A percentile compares a stretch with the other conserved stretches of the same genome.
Conservation (phyloP, 2,888 invertebrate species). For the Fabriciana adippe region DNA sequence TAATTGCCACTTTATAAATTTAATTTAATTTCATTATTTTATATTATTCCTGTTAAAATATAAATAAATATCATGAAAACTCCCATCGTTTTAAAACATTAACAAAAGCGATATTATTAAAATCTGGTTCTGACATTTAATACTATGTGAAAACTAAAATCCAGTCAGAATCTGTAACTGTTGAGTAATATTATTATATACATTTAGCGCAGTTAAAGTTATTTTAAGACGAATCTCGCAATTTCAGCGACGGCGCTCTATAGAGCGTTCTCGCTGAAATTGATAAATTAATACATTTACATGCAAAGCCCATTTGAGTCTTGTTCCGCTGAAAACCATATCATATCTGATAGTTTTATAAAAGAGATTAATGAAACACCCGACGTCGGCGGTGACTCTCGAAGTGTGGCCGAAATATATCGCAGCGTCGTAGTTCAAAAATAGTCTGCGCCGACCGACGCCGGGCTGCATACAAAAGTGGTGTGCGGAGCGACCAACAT, state of each 20-base stretch:
- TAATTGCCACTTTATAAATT: no score
- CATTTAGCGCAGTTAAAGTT: slow-evolving; percentile 14
- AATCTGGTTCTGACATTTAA: not conserved
- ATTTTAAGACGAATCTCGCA: slow-evolving; percentile 12
- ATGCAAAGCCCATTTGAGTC: slow-evolving; percentile 24
- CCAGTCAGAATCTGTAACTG: slow-evolving; percentile 20
- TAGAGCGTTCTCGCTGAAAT: not conserved
- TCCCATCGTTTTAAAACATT: not conserved
- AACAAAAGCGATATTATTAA: not conserved
- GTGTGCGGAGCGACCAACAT: slow-evolving; percentile 58
- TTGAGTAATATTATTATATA: slow-evolving; percentile 27
- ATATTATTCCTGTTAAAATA: no score
- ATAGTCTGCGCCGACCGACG: slow-evolving; percentile 64
- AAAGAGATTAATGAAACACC: slow-evolving; percentile 40
- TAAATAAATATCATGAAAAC: no score
- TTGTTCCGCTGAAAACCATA: slow-evolving; percentile 25
- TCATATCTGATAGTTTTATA: slow-evolving; percentile 15
- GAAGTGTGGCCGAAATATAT: slow-evolving; percentile 59
- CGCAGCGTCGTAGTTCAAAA: slow-evolving; percentile 64
- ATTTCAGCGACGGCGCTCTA: slow-evolving; percentile 1
- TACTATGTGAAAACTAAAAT: slow-evolving; percentile 20
- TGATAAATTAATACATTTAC: slow-evolving; percentile 23
- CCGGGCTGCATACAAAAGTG: slow-evolving; percentile 78
- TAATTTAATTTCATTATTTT: no score
- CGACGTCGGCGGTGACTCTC: slow-evolving; percentile 47